These are phyloP conservation scores for Datnioides undecimradiatus DNA, from an alignment of 2,113 vertebrate species.

Conservation along the genomic window DNA sequence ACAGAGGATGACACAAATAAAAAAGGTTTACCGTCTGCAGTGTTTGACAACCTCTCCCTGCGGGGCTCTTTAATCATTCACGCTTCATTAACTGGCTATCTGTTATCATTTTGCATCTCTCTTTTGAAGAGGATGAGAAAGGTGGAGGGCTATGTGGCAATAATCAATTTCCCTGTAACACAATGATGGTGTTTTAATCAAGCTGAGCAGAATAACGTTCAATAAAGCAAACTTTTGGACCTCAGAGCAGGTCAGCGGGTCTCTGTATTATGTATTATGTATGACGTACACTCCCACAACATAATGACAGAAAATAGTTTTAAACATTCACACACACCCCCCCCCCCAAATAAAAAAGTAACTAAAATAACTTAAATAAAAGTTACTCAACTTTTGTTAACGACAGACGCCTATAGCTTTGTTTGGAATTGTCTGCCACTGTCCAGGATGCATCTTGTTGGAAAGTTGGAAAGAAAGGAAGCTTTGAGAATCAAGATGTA, in stretches of 20 bases:
- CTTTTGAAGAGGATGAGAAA: conserved; percentile 50
- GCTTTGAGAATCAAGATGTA: not conserved
- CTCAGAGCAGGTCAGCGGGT: conserved; percentile 27
- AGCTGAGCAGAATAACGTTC: conserved; percentile 36
- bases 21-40: conserved; percentile 67
- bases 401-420: too few species aligned
- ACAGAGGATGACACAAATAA: conserved; percentile 81
- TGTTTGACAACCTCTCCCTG: conserved; percentile 63
- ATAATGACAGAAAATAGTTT: conserved; percentile 8
- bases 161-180: conserved; percentile 63
- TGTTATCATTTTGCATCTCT: conserved; percentile 64
- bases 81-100: conserved; percentile 77
- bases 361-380: too few species aligned
- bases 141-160: conserved; percentile 49
- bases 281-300: not conserved
- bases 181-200: conserved; percentile 32
- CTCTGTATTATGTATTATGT: not conserved
- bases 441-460: too few species aligned
- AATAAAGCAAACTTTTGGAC: conserved; percentile 33
- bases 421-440: too few species aligned
- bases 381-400: too few species aligned
- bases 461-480: not conserved
- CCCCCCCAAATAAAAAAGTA: too few species aligned
- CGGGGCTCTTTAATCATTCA: conserved; percentile 81
- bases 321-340: too few species aligned